A percentile compares a stretch with the other conserved stretches of the same genome.
phyloP scores from a whole-genome alignment of 2,113 vertebrate species.

The Cyprinus carpio region DNA sequence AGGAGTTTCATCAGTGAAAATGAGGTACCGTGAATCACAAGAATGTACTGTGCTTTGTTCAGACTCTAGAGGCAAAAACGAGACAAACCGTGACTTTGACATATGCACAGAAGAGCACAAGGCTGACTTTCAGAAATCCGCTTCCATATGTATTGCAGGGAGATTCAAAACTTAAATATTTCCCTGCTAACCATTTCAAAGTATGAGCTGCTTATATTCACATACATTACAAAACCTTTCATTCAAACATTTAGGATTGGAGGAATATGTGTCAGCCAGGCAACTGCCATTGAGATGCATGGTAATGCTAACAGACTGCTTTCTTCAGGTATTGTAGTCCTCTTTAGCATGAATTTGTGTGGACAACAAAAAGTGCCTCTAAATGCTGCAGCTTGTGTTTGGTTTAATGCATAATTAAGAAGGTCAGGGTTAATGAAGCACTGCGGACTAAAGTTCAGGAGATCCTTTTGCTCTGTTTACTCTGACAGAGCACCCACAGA shows the following conservation, averaged over 20 bases:
- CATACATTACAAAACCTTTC: no score
- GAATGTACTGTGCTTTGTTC: not conserved
- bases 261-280: not conserved
- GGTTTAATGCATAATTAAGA: no score
- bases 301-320: no score
- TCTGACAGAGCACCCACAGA: conserved; percentile 66
- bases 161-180: not conserved
- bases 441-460: conserved; percentile 86
- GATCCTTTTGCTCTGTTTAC: conserved; percentile 82
- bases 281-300: no score
- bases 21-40: not conserved
- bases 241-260: not conserved
- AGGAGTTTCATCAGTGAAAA: conserved; percentile 10
- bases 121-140: not conserved
- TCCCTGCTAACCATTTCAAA: no score
- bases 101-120: not conserved
- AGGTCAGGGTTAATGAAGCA: conserved; percentile 65
- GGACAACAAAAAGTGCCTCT: no score
- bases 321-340: no score
- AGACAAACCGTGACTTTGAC: not conserved
- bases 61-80: not conserved
- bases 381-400: no score
- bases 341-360: no score
- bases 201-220: no score
- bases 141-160: not conserved